phyloP scores from a whole-genome alignment of 2,888 invertebrate genomes.

The Nephrocerus scutellatus region DNA sequence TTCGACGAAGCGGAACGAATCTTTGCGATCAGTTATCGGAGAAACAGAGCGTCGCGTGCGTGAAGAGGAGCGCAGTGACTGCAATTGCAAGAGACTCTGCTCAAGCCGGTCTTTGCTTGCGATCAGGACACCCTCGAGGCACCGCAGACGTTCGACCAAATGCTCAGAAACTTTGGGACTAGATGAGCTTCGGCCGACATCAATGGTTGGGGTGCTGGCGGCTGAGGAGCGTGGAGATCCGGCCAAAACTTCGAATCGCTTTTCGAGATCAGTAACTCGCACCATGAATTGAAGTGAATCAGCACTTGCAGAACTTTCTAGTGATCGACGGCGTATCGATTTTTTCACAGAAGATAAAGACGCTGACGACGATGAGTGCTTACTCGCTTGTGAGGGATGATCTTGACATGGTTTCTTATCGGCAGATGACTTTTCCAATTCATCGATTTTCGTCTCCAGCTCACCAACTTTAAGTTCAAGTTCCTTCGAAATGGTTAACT shows the following conservation, averaged over 20 bases:
- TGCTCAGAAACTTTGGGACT: conserved; percentile 51
- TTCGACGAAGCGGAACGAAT: conserved; percentile 58
- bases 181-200: conserved; percentile 24
- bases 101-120: conserved; percentile 61
- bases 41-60: conserved; percentile 59
- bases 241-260: conserved; percentile 61
- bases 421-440: conserved; percentile 51
- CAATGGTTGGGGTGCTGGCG: conserved; percentile 24
- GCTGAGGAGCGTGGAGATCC: conserved; percentile 23
- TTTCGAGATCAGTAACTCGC: conserved; percentile 68
- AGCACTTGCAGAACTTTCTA: conserved; percentile 70
- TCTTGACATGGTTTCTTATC: conserved; percentile 18
- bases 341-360: conserved; percentile 33
- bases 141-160: conserved; percentile 54
- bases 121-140: conserved; percentile 56
- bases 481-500: conserved; percentile 72
- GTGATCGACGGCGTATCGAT: conserved; percentile 53
- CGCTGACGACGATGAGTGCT: conserved; percentile 1
- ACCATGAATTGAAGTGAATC: conserved; percentile 76
- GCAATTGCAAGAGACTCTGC: conserved; percentile 60
- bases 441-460: conserved; percentile 67
- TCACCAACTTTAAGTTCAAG: conserved; percentile 79
- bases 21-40: conserved; percentile 59
- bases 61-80: conserved; percentile 54
- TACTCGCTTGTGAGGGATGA: conserved; percentile 2